phyloP scores from a whole-genome alignment of 2,797 vertebrate genomes.

The Gambelia wislizenii region DNA sequence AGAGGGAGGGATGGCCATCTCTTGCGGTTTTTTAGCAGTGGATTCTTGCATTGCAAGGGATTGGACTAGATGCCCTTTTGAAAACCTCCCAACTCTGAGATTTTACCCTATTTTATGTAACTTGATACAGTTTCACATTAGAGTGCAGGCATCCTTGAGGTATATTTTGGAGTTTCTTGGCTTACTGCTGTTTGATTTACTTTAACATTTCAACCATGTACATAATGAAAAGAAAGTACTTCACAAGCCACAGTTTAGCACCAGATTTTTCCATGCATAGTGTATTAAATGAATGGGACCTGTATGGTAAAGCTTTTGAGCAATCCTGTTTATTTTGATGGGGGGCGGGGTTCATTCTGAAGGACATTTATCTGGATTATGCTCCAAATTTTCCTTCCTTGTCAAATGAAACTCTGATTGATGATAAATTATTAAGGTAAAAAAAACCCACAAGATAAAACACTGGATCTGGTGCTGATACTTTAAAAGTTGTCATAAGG shows the following conservation, averaged over 20 bases:
- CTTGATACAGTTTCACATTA: constrained; percentile 32
- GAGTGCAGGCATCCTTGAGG: constrained; percentile 34
- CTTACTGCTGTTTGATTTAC: constrained; percentile 32
- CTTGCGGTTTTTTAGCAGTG: too few relatives aligned
- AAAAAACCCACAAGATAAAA: not conserved
- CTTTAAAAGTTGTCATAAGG: not conserved
- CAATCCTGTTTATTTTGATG: constrained; percentile 32
- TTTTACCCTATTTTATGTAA: constrained; percentile 38
- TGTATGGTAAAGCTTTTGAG: constrained; percentile 15
- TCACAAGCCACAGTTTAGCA: constrained; percentile 38
- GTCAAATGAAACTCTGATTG: not conserved
- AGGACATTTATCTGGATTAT: not conserved
- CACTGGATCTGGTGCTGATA: not conserved
- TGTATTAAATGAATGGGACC: not conserved
- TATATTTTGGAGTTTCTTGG: constrained; percentile 34
- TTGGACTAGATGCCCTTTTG: too few relatives aligned
- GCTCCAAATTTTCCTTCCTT: not conserved
- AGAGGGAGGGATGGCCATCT: too few relatives aligned
- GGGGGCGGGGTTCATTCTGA: not conserved
- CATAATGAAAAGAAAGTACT: constrained; percentile 20
- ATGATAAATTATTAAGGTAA: not conserved
- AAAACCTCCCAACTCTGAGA: too few relatives aligned
- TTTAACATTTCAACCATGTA: constrained; percentile 40
- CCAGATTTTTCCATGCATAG: not conserved
- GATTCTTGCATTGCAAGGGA: too few relatives aligned